Base-by-base conservation (phyloP, 2,113 vertebrate species). In the Pandion haliaetus region DNA sequence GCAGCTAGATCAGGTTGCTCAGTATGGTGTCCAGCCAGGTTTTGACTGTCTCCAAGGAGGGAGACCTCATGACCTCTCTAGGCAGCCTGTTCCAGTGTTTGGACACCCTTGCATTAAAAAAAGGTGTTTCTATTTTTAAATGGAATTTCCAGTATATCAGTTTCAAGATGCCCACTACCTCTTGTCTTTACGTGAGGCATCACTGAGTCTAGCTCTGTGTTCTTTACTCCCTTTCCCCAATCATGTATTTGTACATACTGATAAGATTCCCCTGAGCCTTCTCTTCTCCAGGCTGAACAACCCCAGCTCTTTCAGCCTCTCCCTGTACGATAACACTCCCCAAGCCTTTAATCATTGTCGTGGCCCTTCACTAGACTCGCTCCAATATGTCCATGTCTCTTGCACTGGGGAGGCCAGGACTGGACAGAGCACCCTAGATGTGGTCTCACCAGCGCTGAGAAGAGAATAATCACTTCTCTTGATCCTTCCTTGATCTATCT, bases 281-380 rank as follows among this genome's bases (percentile, higher is more conserved):
- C 40, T 66, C 25, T 45, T 47, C 55, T 55, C 42, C 50, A 76
- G 19, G 38, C n/a, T 66, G 21, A 70, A 47, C 7, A 61, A 34
- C 1, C 16, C 9, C 58, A 91, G 31, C 10, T 70, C 36, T 73
- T n/a, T 54, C 59, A 69, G 24, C 6, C 47, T 50, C 26, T 65
- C 11, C 19, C 50, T 34, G 1, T 40, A 29, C 4, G 18, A 65
- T 12, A 31, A 34, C 12, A 44, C 45, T 36, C n/a, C 78, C 17
- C 40, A 91, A 38, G 40, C 6, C 61, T 40, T 66, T 57, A 55
- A 29, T 42, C 11, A 31, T 19, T 2, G 1, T 12, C 0, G 0
- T 8, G 31, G 36, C 15, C 40, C 45, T 74, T 57, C 17, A 20
- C 29, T 29, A 77, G 38, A 44, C 38, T 63, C 1, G 3, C 44